Evolutionary conservation across 2,888 invertebrate species (phyloP).

Genomic region (Sarcophaga carnaria): DNA sequence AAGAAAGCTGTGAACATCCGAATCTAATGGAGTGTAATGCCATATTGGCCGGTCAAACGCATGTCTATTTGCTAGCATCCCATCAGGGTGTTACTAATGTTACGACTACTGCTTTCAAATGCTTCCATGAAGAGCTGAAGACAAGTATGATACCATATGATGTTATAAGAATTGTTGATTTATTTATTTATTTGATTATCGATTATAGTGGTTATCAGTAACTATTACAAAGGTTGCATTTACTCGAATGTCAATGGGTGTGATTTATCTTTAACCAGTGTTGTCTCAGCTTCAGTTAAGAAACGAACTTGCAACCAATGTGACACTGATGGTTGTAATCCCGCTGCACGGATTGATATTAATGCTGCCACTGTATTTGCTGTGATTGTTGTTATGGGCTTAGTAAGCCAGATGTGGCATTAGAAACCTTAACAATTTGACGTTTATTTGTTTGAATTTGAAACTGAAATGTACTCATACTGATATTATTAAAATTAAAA

Average conservation of each 20-base stretch:
- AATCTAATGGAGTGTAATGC: slow-evolving; percentile 71
- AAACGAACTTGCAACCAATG: neutral
- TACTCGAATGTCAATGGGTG: neutral
- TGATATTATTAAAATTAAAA: too few species aligned
- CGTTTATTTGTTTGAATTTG: too few species aligned
- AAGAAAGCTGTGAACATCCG: slow-evolving; percentile 65
- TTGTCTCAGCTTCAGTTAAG: neutral
- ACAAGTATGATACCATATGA: neutral
- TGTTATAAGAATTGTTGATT: neutral
- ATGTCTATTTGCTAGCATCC: slow-evolving; percentile 64
- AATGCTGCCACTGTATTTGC: neutral
- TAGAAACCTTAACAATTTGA: neutral
- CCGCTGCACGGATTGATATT: neutral
- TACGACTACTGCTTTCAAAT: neutral
- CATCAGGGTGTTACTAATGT: slow-evolving; percentile 57
- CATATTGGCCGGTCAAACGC: slow-evolving; percentile 63
- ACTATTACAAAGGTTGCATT: neutral
- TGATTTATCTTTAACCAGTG: neutral
- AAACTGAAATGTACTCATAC: too few species aligned
- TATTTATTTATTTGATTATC: neutral
- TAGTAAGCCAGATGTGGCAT: neutral
- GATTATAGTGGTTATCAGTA: neutral
- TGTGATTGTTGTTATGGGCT: neutral
- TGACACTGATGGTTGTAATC: neutral
- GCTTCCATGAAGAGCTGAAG: neutral